Evolutionary conservation across 2,113 vertebrate species (phyloP), one percentile per base, ranked within the genome.

Genomic region (Callospermophilus lateralis): DNA sequence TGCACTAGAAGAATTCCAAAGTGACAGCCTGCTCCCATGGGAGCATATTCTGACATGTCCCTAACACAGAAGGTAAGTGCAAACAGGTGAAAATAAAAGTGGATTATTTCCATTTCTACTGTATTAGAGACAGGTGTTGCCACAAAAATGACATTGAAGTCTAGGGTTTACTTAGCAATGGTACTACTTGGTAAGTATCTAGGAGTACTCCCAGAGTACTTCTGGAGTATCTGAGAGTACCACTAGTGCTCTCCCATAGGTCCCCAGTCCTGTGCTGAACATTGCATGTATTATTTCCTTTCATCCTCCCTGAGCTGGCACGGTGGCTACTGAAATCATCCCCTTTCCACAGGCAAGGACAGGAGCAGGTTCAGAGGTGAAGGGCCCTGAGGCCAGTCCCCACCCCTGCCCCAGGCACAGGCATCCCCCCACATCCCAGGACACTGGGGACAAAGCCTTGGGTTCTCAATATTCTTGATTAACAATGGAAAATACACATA

Each of bases 201-300:
- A 6, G 5, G 4, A 26, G 67, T 22, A 10, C 26, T 32, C 4
- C 68, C 6, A 34, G 39, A 73, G 39, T n/a, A 48, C 58, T 65
- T 1, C 68, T 63, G 37, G 68, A 22, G 51, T 24, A 12, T 8
- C 55, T 3, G 3, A 6, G 6, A 16, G 32, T 3, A 4, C 24
- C 2, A 0, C 32, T 16, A 10, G 42, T 6, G 0, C 70, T 30
- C 8, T 1, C 22, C 6, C 32, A 19, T 12, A 11, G 16, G 8
- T 1, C 37, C 4, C 4, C 0, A n/a, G 45, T 24, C 61, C 48
- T 6, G 1, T 4, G 87, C 48, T 34, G 42, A 45, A 45, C 42
- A 45, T 45, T 45, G 42, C 42, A 45, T 45, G 11, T 24, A 0
- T 55, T 28, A 67, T 22, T 42, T 70, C 65, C 28, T 1, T 10